Base-by-base conservation (phyloP, 2,113 vertebrate genomes). In the Anoplopoma fimbria region DNA sequence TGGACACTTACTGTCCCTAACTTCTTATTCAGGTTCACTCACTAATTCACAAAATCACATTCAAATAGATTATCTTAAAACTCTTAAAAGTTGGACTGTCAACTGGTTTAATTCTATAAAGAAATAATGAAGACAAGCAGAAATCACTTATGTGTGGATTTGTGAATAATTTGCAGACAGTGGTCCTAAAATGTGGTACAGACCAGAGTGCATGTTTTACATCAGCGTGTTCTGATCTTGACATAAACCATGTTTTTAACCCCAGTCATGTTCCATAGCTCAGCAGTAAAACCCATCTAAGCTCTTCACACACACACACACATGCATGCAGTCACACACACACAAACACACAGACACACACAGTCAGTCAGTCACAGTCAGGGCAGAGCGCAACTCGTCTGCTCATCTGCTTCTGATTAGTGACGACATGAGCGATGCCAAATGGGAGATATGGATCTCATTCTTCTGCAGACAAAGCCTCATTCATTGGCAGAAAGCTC, bases 321-420 rank as follows among this genome's bases (percentile, higher is more conserved):
- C 12, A 10, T 34, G 14, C 62, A 64, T 34, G 38, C 34, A 81
- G n/a, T 73, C 65, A 57, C 47, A 83, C 68, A 83, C 33, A 72
- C 74, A 67, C 53, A 57, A 23, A 10, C 45, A 34, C 40, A 86
- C 38, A 74, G 31, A 79, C 51, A 27, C 83, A 83, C 47, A 63
- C 75, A 68, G 31, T 4, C 79, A 53, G 75, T 76, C 68, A 69
- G 10, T 87, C 74, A 68, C 55, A 81, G 68, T 60, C 78, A 25
- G 69, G 34, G 83, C 77, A 76, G 47, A 85, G 71, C 71, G 14
- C 78, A 85, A 81, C 88, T 91, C 88, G 88, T 90, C 91, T 87
- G 85, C 85, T 93, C 92, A 94, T 94, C 93, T 95, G 94, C 87
- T 94, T 93, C 77, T 91, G 91, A 95, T 95, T 94, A 95, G 90